Base-by-base conservation (phyloP, 2,113 vertebrate species). In the Dolichotis patagonum region DNA sequence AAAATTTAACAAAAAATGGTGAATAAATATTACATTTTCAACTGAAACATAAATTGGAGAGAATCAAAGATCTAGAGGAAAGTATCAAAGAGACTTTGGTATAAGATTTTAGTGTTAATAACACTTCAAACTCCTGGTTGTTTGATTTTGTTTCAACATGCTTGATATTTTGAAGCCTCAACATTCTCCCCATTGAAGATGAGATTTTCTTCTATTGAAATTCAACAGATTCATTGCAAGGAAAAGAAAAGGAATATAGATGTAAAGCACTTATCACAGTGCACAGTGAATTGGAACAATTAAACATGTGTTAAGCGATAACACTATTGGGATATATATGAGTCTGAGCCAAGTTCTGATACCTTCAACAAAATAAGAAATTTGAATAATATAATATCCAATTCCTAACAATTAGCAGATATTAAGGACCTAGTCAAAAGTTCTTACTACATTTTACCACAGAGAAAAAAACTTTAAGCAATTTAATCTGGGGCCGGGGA, bases 391-490 rank as follows among this genome's bases (percentile, higher is more conserved):
- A 52, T 91, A 84, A 86, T 49, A 87, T 78, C 20, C 19, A 81
- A 63, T 94, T 62, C 30, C 65, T 92, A 95, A 58, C 46, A 95
- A 92, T 85, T 95, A 95, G 2, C 32, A 88, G 24, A 96, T 93
- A 96, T 95, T 94, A 97, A 93, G 14, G 19, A 67, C 35, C 41
- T 49, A 58, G 2, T 73, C 13, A 35, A 8, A 92, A 24, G 8
- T 84, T 96, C 63, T 77, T 56, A 94, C 26, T 82, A 35, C 81
- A 77, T 77, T 84, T 11, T 85, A 93, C n/a, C 69, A 28, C 41
- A 62, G 26, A 95, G n/a, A 95, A 89, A 10, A 58, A 95, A 91
- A 82, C 75, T 96, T 88, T 90, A 1, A 20, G 20, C 81, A 71
- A 56, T 16, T 17, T 54, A 94, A 4, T 52, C 49, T 52, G 49